A percentile compares a stretch with the other conserved stretches of the same genome.
Evolutionary conservation across 2,888 invertebrate species (phyloP).

Genomic region (Phorcus lineatus): DNA sequence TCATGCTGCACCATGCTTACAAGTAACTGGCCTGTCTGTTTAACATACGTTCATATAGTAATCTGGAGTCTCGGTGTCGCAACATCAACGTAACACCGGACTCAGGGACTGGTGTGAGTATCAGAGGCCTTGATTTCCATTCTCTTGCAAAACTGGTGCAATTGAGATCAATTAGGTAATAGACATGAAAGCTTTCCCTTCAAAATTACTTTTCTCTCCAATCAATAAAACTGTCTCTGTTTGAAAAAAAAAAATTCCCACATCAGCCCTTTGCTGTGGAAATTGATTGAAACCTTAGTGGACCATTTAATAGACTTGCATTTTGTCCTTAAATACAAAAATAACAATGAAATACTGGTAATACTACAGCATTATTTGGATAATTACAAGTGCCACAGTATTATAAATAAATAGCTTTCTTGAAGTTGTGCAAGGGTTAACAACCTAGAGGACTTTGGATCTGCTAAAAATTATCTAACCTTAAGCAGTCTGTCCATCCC

Average conservation of each 20-base stretch:
- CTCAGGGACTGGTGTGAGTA: neutral
- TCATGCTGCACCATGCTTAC: neutral
- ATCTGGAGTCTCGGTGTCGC: neutral
- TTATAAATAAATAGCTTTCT: no score
- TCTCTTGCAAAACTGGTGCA: neutral
- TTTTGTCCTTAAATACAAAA: no score
- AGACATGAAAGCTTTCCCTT: neutral
- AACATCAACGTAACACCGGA: neutral
- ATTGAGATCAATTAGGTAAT: constrained; percentile 1
- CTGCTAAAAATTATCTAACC: no score
- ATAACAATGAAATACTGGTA: no score
- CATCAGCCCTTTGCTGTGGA: no score
- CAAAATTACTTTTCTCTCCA: neutral
- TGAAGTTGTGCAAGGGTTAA: no score
- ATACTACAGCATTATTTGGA: no score
- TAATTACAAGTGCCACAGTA: no score
- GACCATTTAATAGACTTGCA: no score
- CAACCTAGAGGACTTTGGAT: no score
- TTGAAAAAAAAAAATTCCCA: neutral
- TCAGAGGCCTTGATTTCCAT: neutral
- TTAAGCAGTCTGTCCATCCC: no score
- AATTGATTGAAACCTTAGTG: no score
- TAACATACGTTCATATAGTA: neutral
- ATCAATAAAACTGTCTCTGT: constrained; percentile 10
- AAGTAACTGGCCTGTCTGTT: neutral